A percentile compares a stretch with the other conserved stretches of the same genome.
These are phyloP conservation scores for Podocnemis expansa DNA, from an alignment of 2,113 vertebrate species.

Conservation along the genomic window DNA sequence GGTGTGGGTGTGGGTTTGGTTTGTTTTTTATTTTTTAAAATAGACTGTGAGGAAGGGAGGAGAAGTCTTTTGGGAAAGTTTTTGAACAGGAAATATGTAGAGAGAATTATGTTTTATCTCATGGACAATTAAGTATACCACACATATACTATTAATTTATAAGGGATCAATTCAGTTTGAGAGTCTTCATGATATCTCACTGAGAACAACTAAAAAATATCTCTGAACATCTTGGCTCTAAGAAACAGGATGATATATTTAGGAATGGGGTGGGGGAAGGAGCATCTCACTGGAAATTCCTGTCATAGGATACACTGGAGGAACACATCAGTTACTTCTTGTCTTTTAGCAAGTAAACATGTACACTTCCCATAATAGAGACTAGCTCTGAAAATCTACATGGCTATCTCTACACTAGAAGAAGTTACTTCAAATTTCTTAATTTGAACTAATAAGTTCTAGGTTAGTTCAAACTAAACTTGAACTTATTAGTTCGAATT, in stretches of 20 bases:
- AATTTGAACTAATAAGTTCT: no score
- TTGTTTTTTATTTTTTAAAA: conserved; percentile 20
- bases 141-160: background rate
- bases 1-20: background rate
- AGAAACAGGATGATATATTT: conserved; percentile 19
- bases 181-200: background rate
- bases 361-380: background rate
- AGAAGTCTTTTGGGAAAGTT: background rate
- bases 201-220: conserved; percentile 5
- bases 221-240: background rate
- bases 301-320: background rate
- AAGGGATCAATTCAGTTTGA: background rate
- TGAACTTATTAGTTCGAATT: no score
- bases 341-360: background rate
- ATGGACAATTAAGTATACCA: background rate
- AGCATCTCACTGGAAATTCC: background rate
- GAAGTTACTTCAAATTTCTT: no score
- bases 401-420: no score
- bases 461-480: no score
- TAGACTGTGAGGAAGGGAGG: conserved; percentile 7
- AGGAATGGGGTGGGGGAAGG: background rate
- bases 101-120: conserved; percentile 10
- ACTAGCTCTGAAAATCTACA: background rate
- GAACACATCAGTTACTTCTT: background rate
- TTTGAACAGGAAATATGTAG: background rate